phyloP scores from a whole-genome alignment of 2,888 invertebrate species.

The Myopa tessellatipennis region DNA sequence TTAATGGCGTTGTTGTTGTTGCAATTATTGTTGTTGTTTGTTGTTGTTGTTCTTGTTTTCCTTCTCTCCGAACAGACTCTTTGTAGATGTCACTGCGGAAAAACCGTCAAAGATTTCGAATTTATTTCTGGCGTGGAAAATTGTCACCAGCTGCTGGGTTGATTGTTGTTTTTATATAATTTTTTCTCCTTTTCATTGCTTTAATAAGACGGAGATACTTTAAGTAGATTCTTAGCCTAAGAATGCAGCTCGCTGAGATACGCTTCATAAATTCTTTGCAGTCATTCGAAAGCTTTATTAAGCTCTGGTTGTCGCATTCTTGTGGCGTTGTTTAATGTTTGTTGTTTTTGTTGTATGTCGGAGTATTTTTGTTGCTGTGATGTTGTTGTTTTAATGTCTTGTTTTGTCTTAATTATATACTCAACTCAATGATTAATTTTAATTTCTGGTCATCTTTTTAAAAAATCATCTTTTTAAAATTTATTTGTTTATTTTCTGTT shows the following conservation, averaged over 20 bases:
- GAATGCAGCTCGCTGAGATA: slow-evolving; percentile 19
- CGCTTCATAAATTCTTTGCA: slow-evolving; percentile 16
- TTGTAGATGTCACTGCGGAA: neutral
- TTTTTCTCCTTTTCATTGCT: neutral
- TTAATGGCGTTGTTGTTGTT: neutral
- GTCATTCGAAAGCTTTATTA: slow-evolving; percentile 8
- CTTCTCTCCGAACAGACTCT: neutral
- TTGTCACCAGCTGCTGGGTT: slow-evolving; percentile 13
- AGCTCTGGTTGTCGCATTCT: slow-evolving; percentile 33
- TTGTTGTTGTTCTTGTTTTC: slow-evolving; percentile 3
- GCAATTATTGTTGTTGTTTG: neutral
- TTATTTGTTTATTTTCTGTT: no score
- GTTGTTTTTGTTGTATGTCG: slow-evolving; percentile 8
- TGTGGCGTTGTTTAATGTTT: slow-evolving; percentile 17
- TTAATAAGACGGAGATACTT: neutral
- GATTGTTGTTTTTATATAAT: neutral
- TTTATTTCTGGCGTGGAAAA: neutral
- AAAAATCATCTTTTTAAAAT: neutral
- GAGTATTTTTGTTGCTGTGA: neutral
- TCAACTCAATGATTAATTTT: slow-evolving; percentile 35
- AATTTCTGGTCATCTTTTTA: slow-evolving; percentile 11
- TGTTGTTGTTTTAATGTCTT: slow-evolving; percentile 1
- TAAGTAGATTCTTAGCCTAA: slow-evolving; percentile 7
- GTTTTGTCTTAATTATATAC: slow-evolving; percentile 12
- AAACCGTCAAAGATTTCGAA: neutral